A percentile compares a stretch with the other conserved stretches of the same genome.
Conservation (phyloP, 2,888 invertebrate species). For the Tenthredo scrophulariae region DNA sequence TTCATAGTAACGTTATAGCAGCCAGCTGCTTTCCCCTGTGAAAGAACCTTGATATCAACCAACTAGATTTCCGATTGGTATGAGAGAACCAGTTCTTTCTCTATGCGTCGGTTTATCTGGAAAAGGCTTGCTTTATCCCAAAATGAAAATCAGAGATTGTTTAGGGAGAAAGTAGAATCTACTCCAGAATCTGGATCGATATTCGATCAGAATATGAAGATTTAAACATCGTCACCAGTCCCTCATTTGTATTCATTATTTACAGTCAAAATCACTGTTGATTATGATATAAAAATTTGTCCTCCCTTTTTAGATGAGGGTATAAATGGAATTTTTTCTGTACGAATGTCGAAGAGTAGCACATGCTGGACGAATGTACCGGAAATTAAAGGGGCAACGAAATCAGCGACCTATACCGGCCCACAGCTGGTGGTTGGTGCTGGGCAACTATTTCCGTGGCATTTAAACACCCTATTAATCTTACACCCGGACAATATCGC, state of each 20-base stretch:
- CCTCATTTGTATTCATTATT: not conserved
- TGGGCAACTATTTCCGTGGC: conserved; percentile 51
- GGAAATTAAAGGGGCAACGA: conserved; percentile 52
- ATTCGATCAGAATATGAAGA: not conserved
- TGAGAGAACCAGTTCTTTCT: not conserved
- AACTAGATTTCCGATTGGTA: conserved; percentile 17
- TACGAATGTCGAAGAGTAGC: conserved; percentile 27
- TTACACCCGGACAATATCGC: conserved; percentile 50
- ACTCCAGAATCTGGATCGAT: not conserved
- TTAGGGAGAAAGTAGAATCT: not conserved
- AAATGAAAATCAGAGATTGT: not conserved
- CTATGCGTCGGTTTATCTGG: conserved; percentile 2
- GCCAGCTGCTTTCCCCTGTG: not conserved
- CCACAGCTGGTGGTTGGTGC: conserved; percentile 41
- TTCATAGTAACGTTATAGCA: conserved; percentile 21
- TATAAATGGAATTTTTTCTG: conserved; percentile 12
- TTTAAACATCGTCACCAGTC: not conserved
- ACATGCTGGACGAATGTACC: conserved; percentile 43
- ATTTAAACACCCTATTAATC: conserved; percentile 52
- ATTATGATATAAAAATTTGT: conserved; percentile 21
- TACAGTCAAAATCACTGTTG: not conserved
- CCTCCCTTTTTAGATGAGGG: not conserved
- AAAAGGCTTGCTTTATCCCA: not conserved
- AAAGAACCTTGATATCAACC: not conserved
- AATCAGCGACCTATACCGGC: conserved; percentile 45